Percentiles rank a stretch among this genome's conserved stretches.
phyloP scores from a whole-genome alignment of 2,797 vertebrate species.

The Phrynocephalus guinanensis region DNA sequence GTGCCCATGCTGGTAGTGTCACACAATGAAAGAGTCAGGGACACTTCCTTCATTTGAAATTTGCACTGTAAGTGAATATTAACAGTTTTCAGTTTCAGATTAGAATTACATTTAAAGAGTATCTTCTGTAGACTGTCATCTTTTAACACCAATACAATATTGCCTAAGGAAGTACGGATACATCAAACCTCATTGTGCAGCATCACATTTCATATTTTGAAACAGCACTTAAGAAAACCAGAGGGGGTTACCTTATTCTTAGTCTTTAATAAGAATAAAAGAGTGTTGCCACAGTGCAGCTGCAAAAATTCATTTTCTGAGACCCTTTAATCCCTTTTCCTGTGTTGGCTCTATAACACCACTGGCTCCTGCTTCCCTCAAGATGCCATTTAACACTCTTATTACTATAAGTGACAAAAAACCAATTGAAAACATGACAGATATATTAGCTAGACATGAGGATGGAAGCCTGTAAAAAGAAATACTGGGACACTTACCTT shows the following conservation, averaged over 20 bases:
- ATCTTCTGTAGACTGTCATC: slow-evolving; percentile 58
- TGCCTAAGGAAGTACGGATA: slow-evolving; percentile 56
- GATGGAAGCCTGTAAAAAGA: slow-evolving; percentile 7
- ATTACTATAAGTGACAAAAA: slow-evolving; percentile 47
- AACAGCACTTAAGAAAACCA: slow-evolving; percentile 50
- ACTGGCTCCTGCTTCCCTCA: slow-evolving; percentile 48
- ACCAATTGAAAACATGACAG: slow-evolving; percentile 25
- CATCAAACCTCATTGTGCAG: slow-evolving; percentile 45
- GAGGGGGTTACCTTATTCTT: slow-evolving; percentile 44
- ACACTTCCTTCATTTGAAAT: slow-evolving; percentile 14
- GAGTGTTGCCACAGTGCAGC: slow-evolving; percentile 29
- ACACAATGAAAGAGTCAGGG: background rate
- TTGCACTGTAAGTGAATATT: slow-evolving; percentile 46
- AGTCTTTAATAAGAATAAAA: slow-evolving; percentile 62
- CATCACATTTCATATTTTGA: slow-evolving; percentile 46
- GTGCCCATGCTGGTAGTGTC: background rate
- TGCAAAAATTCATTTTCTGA: slow-evolving; percentile 50
- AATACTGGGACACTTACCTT: background rate
- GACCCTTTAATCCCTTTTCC: slow-evolving; percentile 53
- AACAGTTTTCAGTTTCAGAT: slow-evolving; percentile 41
- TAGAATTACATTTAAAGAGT: slow-evolving; percentile 47
- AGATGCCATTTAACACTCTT: slow-evolving; percentile 49
- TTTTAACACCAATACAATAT: slow-evolving; percentile 62
- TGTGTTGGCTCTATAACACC: slow-evolving; percentile 38
- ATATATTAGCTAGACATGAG: background rate